These are phyloP conservation scores for Falcaria lacertinaria DNA, from an alignment of 2,888 invertebrate species.

Conservation along the genomic window DNA sequence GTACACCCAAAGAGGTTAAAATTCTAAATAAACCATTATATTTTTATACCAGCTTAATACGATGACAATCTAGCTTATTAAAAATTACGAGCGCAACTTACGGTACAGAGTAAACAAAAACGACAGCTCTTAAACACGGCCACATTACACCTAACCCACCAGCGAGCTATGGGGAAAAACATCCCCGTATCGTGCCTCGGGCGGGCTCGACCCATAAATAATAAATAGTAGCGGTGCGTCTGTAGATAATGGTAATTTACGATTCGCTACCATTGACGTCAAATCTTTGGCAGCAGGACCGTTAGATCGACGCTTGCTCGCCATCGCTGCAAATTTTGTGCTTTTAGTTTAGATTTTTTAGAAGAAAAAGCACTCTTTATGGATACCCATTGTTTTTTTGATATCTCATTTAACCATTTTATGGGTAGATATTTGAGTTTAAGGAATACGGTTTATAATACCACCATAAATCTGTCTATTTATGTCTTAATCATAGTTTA, in stretches of 20 bases:
- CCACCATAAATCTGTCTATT: too few species aligned
- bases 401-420: too few species aligned
- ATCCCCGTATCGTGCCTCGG: conserved; percentile 53
- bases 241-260: conserved; percentile 80
- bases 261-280: conserved; percentile 66
- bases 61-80: neutral
- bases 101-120: neutral
- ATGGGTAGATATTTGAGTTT: too few species aligned
- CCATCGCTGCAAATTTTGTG: conserved; percentile 19
- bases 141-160: conserved; percentile 29
- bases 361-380: too few species aligned
- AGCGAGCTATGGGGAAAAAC: conserved; percentile 57
- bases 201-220: conserved; percentile 77
- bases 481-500: too few species aligned
- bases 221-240: conserved; percentile 76
- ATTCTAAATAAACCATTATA: too few species aligned
- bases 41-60: too few species aligned
- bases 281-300: conserved; percentile 66
- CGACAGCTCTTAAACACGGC: conserved; percentile 2
- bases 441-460: too few species aligned
- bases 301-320: conserved; percentile 51
- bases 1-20: too few species aligned
- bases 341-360: too few species aligned
- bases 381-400: too few species aligned
- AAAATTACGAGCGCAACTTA: neutral